Base-by-base conservation (phyloP, 2,888 invertebrate species). In the Timema podura region DNA sequence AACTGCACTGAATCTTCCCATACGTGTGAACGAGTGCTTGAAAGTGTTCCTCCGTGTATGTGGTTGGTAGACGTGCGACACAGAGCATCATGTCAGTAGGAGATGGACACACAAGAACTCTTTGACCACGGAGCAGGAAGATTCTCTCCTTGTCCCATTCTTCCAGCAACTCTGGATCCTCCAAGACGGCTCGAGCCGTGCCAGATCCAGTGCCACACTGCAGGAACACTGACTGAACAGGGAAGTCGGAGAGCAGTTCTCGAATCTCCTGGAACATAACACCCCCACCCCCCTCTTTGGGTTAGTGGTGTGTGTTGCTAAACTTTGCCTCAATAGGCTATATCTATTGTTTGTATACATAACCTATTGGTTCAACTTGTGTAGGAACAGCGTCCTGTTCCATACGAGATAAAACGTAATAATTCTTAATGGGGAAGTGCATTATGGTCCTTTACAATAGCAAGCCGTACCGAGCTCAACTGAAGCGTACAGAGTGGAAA, bases 11-110 rank as follows among this genome's bases (percentile, higher is more conserved):
- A 8, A 84, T 78, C 67, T 81, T 79, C 2, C 85, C 85, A 74
- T 81, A 82, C 68, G 79, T 76, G 7, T 78, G 74, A 8, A 84
- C 81, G 44, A 85, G 77, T n/a, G 79, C 77, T 10, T 77, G 74
- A 74, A 85, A 84, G 72, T 83, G 81, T 13, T 80, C 78, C 68
- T 84, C 83, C 0, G 80, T 79, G 76, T 81, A 81, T 70, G 78
- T 75, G 5, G 78, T 76, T 2, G 85, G 85, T 49, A 85, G 77
- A 49, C 84, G 79, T 2, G 83, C 83, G 6, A 85, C 79, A 75
- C 85, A 85, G 15, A 85, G 78, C 73, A 84, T 78, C 77, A 81
- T 80, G 73, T 83, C 82, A 11, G 82, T 82, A 6, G 80, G 79
- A 15, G 81, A 81, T 15, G 82, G 79, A 44, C 78, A 75, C 48